Base-by-base conservation (phyloP, 1,140 invertebrate genomes). In the Agrilus planipennis region DNA sequence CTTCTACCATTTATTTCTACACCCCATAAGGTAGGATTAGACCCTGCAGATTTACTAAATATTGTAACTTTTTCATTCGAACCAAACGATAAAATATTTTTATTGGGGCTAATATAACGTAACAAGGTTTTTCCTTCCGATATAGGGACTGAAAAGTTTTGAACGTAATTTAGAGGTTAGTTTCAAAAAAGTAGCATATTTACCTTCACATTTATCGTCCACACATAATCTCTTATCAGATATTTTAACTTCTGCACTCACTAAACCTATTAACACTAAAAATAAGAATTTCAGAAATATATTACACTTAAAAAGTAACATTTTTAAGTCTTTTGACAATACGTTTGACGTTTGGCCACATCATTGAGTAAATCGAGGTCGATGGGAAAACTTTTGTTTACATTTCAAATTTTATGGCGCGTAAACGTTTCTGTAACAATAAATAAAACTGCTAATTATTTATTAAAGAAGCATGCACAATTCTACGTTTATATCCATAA, bases 1-100 rank as follows among this genome's bases (percentile, higher is more conserved):
- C 68, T 61, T 52, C 69, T 71, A 18, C 77, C 81, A 55, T 76
- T 70, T 20, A 84, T 73, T 62, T 76, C 72, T 16, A 76, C 78
- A 49, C 76, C 81, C 81, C 83, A 86, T 39, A 84, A 59, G 45
- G 78, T 73, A 5, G 50, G 54, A 47, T 77, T 71, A 2, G 50
- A 67, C 16, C 79, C 81, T 54, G 77, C 77, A 45, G 73, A 71
- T 63, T 85, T 86, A 57, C 82, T 84, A 42, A 67, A 76, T 43
- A 87, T 69, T 38, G 57, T 69, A 1, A 81, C 73, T 2, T 76
- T 64, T n/a, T 61, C 52, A 56, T 79, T 77, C 10, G 52, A 53
- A 20, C 62, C 61, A 60, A 83, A 85, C 18, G 77, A 72, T 20
- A 87, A 60, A 38, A 80, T 63, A 15, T 71, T 67, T 15, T 63